These are phyloP conservation scores for Ptychobarbus kaznakovi DNA, from an alignment of 2,797 vertebrate genomes.

Conservation along the genomic window DNA sequence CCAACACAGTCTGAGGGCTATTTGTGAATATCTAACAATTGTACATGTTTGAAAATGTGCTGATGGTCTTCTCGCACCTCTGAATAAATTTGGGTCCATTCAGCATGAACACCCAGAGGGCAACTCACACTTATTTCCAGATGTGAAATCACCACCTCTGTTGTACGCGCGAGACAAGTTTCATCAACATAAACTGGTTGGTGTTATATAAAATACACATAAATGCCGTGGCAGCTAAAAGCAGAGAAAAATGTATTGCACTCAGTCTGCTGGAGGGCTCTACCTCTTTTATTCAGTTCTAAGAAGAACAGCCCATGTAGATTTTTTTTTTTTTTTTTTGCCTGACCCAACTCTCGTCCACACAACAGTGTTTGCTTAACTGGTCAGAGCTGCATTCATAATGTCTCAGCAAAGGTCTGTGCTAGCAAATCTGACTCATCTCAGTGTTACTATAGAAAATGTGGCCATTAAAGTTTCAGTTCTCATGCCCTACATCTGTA, in stretches of 20 bases:
- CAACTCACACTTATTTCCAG: background rate
- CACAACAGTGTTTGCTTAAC: background rate
- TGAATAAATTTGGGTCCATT: background rate
- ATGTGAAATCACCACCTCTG: background rate
- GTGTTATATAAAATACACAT: background rate
- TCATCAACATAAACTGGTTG: background rate
- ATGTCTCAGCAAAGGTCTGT: background rate
- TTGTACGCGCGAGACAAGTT: background rate
- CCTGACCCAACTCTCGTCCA: background rate
- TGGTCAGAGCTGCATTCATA: background rate
- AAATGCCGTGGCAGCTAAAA: constrained; percentile 3
- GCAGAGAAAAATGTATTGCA: background rate
- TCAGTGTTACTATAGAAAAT: background rate
- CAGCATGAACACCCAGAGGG: background rate
- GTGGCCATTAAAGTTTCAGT: background rate
- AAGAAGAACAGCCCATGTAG: no score
- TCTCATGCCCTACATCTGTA: background rate
- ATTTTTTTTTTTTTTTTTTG: background rate
- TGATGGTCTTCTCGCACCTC: background rate
- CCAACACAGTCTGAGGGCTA: no score
- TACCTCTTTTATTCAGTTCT: background rate
- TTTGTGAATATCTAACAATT: background rate
- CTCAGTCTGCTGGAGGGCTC: background rate
- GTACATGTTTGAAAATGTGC: background rate
- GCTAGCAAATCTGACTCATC: background rate